phyloP scores from a whole-genome alignment of 2,113 vertebrate genomes.

The Uria lomvia region DNA sequence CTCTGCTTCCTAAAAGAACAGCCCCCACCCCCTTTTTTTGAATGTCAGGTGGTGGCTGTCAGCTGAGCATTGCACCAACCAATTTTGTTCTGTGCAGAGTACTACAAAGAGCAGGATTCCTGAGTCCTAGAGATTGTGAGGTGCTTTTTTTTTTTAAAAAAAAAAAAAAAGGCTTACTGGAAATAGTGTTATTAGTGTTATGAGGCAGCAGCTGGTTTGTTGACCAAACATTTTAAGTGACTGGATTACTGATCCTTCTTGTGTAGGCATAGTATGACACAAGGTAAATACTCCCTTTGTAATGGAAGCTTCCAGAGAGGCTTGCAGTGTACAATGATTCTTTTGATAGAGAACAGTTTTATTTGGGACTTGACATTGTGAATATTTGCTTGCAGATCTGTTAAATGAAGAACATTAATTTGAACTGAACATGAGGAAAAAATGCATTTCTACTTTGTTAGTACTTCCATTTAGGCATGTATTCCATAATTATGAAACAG shows the following conservation, averaged over 20 bases:
- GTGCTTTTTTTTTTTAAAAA: too few species aligned
- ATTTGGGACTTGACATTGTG: background rate
- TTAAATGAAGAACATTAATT: background rate
- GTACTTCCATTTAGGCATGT: background rate
- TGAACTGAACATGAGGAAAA: background rate
- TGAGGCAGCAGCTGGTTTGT: background rate
- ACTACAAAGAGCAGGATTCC: background rate
- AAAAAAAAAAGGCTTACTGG: background rate
- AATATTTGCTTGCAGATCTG: background rate
- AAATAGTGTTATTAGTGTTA: background rate
- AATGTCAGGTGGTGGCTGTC: background rate
- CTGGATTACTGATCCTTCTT: background rate
- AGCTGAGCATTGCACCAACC: background rate
- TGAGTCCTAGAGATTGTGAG: background rate
- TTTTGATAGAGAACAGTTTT: background rate
- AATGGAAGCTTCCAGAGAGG: slow-evolving; percentile 5
- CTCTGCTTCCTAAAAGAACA: background rate
- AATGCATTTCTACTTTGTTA: background rate
- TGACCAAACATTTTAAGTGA: background rate
- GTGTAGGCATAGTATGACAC: background rate
- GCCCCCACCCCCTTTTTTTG: accelerated
- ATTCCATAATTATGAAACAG: background rate
- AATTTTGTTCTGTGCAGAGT: background rate
- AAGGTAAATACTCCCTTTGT: slow-evolving; percentile 4
- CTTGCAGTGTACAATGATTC: background rate